Evolutionary conservation across 2,888 invertebrate species (phyloP).

Genomic region (Lasius fuliginosus): DNA sequence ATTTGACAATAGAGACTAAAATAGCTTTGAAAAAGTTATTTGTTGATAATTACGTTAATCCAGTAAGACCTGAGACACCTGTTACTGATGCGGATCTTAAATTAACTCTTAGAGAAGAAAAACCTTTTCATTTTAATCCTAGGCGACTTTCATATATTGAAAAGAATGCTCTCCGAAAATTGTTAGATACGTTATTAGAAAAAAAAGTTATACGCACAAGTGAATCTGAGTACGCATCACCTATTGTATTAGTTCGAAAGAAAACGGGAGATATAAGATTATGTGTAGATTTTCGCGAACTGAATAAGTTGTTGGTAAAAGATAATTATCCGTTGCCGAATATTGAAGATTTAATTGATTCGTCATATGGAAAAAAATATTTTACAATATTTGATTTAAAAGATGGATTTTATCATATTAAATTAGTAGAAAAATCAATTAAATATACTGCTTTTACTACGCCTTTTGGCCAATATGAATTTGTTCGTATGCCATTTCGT

Average conservation of each 20-base stretch:
- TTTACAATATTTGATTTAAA: not conserved
- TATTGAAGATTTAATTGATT: not conserved
- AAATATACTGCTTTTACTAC: not conserved
- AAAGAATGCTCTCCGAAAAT: not conserved
- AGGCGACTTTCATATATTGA: not conserved
- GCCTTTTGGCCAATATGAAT: not conserved
- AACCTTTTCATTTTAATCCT: conserved; percentile 3
- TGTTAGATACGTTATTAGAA: not conserved
- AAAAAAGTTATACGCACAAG: not conserved
- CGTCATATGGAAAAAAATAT: not conserved
- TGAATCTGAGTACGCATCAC: conserved; percentile 5
- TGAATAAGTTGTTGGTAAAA: not conserved
- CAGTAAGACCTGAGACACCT: too few relatives aligned
- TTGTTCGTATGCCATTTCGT: not conserved
- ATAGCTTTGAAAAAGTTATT: not conserved
- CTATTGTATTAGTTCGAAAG: conserved; percentile 4
- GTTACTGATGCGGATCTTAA: not conserved
- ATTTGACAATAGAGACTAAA: not conserved
- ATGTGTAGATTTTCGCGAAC: not conserved
- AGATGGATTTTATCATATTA: not conserved
- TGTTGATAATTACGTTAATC: not conserved
- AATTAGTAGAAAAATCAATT: not conserved
- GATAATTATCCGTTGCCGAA: not conserved
- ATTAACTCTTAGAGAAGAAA: not conserved
- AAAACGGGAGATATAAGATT: conserved; percentile 1